Evolutionary conservation across 2,113 vertebrate species (phyloP), one percentile per base, ranked within the genome.

Genomic region (Thunnus thynnus): DNA sequence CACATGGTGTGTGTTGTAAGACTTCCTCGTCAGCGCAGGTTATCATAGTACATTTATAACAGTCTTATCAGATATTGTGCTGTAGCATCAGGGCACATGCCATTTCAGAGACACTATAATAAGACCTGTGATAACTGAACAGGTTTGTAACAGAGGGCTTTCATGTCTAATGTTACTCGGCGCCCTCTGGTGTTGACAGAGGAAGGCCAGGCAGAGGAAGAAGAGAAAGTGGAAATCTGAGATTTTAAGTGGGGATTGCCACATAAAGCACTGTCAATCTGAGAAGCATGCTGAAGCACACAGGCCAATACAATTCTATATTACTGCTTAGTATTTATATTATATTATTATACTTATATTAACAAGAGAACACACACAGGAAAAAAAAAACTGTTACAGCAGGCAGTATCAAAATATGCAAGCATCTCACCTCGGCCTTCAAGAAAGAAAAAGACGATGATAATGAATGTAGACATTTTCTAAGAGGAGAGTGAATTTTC

Each of bases 151-250:
- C 16, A 22, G 18, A 22, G 48, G 32, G 12, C 48, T 48, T 66
- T 2, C 62, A 20, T 17, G 61, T 75, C 36, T 10, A 9, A 41
- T 1, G 36, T 57, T 17, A n/a, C 14, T 16, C 4, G 36, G 70
- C 69, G 58, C 88, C 88, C 78, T 54, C 88, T 91, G 72, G 72
- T 90, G 89, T 67, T 74, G 41, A 22, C 4, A 65, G 16, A 2
- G 2, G 3, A 20, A 13, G 18, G 4, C 41, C 16, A 44, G 13
- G n/a, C 11, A 27, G 18, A 36, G 3, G 10, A 2, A 3, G 13
- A 4, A 41, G 17, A 13, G 11, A 32, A 27, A 48, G 50, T 11
- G 52, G 25, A 64, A 80, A 85, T 3, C 4, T 14, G 12, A 44
- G 51, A 3, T 5, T 52, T 30, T 66, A 78, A 72, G 50, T 27